Conservation (phyloP, 2,113 vertebrate genomes). For the Crocuta crocuta region DNA sequence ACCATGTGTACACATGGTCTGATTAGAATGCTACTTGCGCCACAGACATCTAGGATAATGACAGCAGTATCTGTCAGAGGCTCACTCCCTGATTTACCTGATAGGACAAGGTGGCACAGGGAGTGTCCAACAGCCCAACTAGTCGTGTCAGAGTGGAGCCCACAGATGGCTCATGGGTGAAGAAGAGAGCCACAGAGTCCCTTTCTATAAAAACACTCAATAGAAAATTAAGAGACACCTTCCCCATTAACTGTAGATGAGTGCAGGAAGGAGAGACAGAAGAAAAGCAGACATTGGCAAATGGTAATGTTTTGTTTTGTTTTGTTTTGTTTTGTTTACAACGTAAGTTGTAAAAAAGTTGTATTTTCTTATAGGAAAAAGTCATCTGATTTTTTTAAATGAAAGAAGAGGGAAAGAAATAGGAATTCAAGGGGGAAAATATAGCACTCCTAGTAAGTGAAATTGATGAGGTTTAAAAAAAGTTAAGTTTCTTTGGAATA, state of each 20-base stretch:
- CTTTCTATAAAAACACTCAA: not conserved
- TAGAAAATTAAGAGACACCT: not conserved
- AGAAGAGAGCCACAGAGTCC: not conserved
- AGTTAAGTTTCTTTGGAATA: not conserved
- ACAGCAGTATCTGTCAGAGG: not conserved
- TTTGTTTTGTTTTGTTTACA: not conserved
- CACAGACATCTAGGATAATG: not conserved
- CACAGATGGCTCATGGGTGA: not conserved
- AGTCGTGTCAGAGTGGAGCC: not conserved
- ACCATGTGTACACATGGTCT: not conserved
- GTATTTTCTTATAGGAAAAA: not conserved
- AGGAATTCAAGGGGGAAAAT: not conserved
- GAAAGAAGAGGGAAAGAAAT: not conserved
- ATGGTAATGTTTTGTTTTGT: not conserved
- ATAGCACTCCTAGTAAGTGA: not conserved
- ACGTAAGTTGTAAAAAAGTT: too few relatives aligned
- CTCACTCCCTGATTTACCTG: constrained; percentile 59
- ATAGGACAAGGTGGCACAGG: not conserved
- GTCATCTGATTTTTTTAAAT: constrained; percentile 19
- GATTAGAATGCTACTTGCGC: not conserved
- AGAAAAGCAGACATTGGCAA: not conserved
- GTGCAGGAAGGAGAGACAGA: not conserved
- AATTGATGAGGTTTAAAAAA: not conserved
- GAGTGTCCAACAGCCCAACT: not conserved
- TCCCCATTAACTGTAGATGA: not conserved